A percentile compares a stretch with the other conserved stretches of the same genome.
These are phyloP conservation scores for Chiloscyllium punctatum DNA, from an alignment of 2,797 vertebrate genomes.

Conservation along the genomic window DNA sequence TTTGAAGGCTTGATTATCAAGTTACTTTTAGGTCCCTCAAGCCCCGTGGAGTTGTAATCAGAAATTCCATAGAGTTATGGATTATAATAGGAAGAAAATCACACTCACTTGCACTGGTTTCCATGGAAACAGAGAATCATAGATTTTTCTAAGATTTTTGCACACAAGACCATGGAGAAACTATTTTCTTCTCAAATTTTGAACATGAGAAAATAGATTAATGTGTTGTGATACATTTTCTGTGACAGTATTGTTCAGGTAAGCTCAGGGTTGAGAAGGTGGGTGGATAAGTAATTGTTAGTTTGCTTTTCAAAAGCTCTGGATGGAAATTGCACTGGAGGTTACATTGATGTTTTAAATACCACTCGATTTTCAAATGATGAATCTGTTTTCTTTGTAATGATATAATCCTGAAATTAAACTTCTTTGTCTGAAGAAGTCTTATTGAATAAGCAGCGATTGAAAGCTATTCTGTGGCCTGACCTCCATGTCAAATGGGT, in stretches of 20 bases:
- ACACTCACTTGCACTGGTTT: background rate
- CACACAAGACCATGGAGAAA: background rate
- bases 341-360: background rate
- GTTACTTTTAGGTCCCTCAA: background rate
- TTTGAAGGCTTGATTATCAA: background rate
- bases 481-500: too few relatives aligned
- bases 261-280: background rate
- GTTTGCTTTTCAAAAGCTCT: background rate
- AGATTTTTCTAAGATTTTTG: background rate
- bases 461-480: background rate
- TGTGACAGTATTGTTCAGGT: background rate
- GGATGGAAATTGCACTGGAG: background rate
- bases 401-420: background rate
- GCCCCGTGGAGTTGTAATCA: background rate
- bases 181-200: background rate
- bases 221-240: background rate
- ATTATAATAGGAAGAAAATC: background rate
- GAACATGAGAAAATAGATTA: background rate
- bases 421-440: background rate
- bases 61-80: background rate
- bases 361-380: background rate
- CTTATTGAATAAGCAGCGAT: background rate
- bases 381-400: background rate
- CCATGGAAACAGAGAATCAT: background rate
- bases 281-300: background rate